Conservation (phyloP, 2,888 invertebrate species). For the Enchytraeus crypticus region DNA sequence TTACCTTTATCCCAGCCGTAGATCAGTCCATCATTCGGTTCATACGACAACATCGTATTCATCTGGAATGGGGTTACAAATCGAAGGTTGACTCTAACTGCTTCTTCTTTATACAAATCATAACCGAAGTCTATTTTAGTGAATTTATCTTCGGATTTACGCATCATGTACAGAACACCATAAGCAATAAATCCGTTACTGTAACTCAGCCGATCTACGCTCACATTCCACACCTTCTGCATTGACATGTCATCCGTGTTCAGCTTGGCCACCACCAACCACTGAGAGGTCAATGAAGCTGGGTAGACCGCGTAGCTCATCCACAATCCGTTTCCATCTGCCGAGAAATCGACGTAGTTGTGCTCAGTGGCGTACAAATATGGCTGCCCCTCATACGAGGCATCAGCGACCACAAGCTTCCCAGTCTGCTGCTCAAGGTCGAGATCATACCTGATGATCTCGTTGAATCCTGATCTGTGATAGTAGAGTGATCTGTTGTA, state of each 20-base stretch:
- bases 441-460: slow-evolving; percentile 38
- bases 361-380: slow-evolving; percentile 59
- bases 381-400: slow-evolving; percentile 41
- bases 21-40: slow-evolving; percentile 60
- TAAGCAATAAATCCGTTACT: slow-evolving; percentile 96
- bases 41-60: slow-evolving; percentile 69
- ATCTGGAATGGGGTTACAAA: slow-evolving; percentile 87
- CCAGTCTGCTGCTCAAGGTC: slow-evolving; percentile 15
- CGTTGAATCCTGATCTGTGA: slow-evolving; percentile 43
- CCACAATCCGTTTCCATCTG: slow-evolving; percentile 96
- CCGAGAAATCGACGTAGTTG: slow-evolving; percentile 84
- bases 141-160: slow-evolving; percentile 69
- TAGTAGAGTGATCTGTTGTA: slow-evolving; percentile 92
- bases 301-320: slow-evolving; percentile 84
- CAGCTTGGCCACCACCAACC: slow-evolving; percentile 64
- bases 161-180: slow-evolving; percentile 87
- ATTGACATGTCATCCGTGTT: slow-evolving; percentile 55
- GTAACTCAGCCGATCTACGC: slow-evolving; percentile 49
- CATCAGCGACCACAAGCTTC: slow-evolving; percentile 24
- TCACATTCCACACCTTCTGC: slow-evolving; percentile 34
- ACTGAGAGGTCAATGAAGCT: slow-evolving; percentile 65
- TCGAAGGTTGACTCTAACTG: slow-evolving; percentile 52
- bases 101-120: slow-evolving; percentile 76
- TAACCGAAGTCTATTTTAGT: slow-evolving; percentile 79
- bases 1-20: slow-evolving; percentile 92